Base-by-base conservation (phyloP, 2,888 invertebrate genomes). In the Aleiodes alternator region DNA sequence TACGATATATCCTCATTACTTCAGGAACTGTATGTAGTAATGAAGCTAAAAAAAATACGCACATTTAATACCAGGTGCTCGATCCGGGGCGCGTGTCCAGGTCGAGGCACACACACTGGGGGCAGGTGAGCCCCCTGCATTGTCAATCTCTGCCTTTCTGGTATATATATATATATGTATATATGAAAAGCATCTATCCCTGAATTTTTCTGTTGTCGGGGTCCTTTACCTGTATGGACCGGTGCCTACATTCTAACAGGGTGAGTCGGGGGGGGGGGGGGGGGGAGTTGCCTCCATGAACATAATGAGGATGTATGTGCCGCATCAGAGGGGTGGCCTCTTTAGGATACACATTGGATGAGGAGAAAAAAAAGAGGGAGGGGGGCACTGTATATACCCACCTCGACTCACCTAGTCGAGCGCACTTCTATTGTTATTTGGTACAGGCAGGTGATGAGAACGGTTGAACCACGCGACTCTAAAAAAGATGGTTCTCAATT, bases 81-180 rank as follows among this genome's bases (percentile, higher is more conserved):
- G 79, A 80, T 80, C 11, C 82, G 80, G 85, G 88, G 87, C 87
- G 88, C 88, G 88, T 88, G 88, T 88, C 88, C 85, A 85, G 83
- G 82, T 82, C 85, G 82, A 82, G 85, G 85, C 81, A 73, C 69
- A 73, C 69, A 68, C 71, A 69, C 69, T 83, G 86, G 85, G 87
- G 88, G 88, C 88, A 88, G 88, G 88, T 88, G 88, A 87, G 88
- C 88, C 87, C 89, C 87, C 89, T 86, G 88, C 86, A 88, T 89
- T 88, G 88, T 89, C 88, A 88, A 89, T 89, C 88, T 89, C 87
- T 84, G 84, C 81, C 78, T 75, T 79, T 80, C 73, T 79, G 72
- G 75, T 70, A 57, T 51, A 53, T 38, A 31, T 51, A 23, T 48
- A 70, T 51, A 73, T 70, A 57, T 51, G 38, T 38, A 31, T 51